These are phyloP conservation scores for Drosophila eohydei DNA, from an alignment of 2,888 invertebrate species.

Conservation along the genomic window DNA sequence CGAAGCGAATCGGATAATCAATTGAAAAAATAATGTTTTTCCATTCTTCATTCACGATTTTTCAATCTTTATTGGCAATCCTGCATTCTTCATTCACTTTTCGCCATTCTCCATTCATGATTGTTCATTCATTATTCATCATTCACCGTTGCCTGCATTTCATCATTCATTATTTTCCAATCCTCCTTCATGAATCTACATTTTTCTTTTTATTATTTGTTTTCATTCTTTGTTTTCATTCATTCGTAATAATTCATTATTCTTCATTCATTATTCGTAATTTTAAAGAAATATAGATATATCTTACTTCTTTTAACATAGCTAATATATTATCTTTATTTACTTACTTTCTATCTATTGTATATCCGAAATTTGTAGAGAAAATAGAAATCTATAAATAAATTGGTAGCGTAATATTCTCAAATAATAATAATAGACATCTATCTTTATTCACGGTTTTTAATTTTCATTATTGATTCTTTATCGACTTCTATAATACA, in stretches of 20 bases:
- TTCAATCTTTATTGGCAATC: not conserved
- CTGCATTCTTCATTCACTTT: not conserved
- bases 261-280: too few species aligned
- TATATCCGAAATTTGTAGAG: too few species aligned
- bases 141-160: too few species aligned
- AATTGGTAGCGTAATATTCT: not conserved
- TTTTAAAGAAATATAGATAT: too few species aligned
- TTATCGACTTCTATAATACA: not conserved
- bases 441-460: not conserved
- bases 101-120: not conserved
- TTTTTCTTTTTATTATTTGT: not conserved
- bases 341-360: too few species aligned
- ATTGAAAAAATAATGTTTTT: not conserved
- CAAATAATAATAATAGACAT: not conserved
- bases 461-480: not conserved
- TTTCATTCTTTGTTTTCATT: too few species aligned
- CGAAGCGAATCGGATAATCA: not conserved
- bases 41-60: not conserved
- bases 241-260: too few species aligned
- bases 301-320: too few species aligned
- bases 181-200: not conserved
- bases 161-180: not conserved
- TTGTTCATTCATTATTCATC: not conserved
- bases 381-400: not conserved
- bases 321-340: too few species aligned